phyloP scores from a whole-genome alignment of 2,888 invertebrate genomes.

The Ormyrus labotus region DNA sequence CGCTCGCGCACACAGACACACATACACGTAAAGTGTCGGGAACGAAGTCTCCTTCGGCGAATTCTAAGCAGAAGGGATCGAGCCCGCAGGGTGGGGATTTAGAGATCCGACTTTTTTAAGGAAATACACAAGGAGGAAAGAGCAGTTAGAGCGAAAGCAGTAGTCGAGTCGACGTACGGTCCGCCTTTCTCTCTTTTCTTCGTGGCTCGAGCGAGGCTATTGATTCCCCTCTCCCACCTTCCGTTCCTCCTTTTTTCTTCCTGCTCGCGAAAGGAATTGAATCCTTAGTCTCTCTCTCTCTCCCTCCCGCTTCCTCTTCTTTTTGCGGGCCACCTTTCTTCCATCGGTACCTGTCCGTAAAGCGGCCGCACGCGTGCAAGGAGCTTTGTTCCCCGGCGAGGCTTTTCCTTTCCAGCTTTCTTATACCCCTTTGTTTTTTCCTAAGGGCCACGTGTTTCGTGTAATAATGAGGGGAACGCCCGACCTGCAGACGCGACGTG shows the following conservation, averaged over 20 bases:
- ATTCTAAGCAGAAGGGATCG: conserved; percentile 44
- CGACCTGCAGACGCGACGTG: conserved; percentile 29
- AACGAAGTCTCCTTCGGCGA: conserved; percentile 15
- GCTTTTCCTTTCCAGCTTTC: conserved; percentile 2
- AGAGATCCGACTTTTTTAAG: conserved; percentile 68
- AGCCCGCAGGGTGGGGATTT: conserved; percentile 63
- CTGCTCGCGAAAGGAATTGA: conserved; percentile 69
- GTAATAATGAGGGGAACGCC: conserved; percentile 29
- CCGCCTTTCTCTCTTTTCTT: conserved; percentile 32
- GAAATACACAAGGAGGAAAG: conserved; percentile 64
- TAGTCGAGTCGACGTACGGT: conserved; percentile 28
- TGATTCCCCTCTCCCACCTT: conserved; percentile 64
- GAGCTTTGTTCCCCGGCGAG: conserved; percentile 29
- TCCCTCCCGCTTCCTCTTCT: conserved; percentile 60
- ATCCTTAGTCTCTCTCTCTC: conserved; percentile 66
- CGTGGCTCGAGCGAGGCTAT: conserved; percentile 60
- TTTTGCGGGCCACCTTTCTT: conserved; percentile 38
- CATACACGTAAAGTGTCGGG: not conserved
- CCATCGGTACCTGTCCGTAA: conserved; percentile 6
- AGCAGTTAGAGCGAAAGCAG: conserved; percentile 57
- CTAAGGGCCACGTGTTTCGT: conserved; percentile 28
- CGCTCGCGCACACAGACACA: not conserved
- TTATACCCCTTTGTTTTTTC: conserved; percentile 48
- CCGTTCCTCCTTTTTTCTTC: conserved; percentile 39
- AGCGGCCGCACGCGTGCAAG: conserved; percentile 26